Percentiles rank a stretch among this genome's conserved stretches.
phyloP scores from a whole-genome alignment of 2,888 invertebrate species.

The Hydraecia micacea region DNA sequence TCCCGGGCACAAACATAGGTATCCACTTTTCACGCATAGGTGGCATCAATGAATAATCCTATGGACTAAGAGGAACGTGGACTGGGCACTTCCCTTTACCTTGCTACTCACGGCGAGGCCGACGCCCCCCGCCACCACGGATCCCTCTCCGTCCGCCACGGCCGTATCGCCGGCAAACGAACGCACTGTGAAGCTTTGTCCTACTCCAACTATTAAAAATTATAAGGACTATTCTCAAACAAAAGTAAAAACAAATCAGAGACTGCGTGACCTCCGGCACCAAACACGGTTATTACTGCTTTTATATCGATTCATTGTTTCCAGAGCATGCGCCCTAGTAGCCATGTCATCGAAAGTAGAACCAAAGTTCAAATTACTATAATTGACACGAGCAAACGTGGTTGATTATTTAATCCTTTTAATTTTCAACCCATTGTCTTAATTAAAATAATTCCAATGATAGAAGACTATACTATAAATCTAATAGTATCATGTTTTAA shows the following conservation, averaged over 20 bases:
- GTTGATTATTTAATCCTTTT: neutral
- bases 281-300: slow-evolving; percentile 47
- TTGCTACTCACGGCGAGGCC: slow-evolving; percentile 90
- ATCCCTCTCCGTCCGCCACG: slow-evolving; percentile 86
- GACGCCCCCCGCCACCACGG: slow-evolving; percentile 86
- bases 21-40: slow-evolving; percentile 25
- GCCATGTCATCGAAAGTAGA: slow-evolving; percentile 8
- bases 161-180: slow-evolving; percentile 76
- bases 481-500: slow-evolving; percentile 3
- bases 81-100: slow-evolving; percentile 71
- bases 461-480: neutral
- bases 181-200: slow-evolving; percentile 72
- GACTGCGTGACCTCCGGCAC: slow-evolving; percentile 67
- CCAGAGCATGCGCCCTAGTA: slow-evolving; percentile 65
- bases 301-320: slow-evolving; percentile 64
- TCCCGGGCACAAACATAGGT: slow-evolving; percentile 9
- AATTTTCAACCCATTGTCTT: neutral
- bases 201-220: slow-evolving; percentile 60
- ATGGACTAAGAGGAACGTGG: slow-evolving; percentile 24
- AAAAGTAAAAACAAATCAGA: slow-evolving; percentile 52
- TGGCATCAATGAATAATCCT: slow-evolving; percentile 34
- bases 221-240: slow-evolving; percentile 56
- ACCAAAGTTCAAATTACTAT: slow-evolving; percentile 6
- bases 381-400: neutral
- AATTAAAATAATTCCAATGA: neutral